phyloP scores from a whole-genome alignment of 2,888 invertebrate species.

The Parnassius smintheus region DNA sequence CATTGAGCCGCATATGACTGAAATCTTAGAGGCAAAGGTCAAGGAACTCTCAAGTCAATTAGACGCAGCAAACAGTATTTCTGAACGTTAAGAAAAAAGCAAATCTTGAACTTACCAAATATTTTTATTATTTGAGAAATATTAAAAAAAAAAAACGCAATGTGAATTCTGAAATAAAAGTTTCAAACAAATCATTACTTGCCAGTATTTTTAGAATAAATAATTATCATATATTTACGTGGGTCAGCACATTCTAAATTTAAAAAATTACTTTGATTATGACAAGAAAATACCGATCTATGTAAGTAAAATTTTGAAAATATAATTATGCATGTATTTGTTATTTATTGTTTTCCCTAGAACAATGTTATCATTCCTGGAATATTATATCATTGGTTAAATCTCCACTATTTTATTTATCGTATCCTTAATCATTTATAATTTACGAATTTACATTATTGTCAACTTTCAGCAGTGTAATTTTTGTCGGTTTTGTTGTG shows the following conservation, averaged over 20 bases:
- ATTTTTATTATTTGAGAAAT: no score
- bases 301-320: no score
- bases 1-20: slow-evolving; percentile 82
- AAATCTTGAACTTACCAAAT: no score
- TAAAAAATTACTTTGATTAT: no score
- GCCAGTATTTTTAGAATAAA: no score
- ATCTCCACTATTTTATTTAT: slow-evolving; percentile 1
- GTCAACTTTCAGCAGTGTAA: slow-evolving; percentile 63
- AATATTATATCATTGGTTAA: slow-evolving; percentile 23
- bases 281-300: no score
- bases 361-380: slow-evolving; percentile 24
- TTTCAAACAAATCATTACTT: no score
- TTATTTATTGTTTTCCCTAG: neutral
- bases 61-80: slow-evolving; percentile 44
- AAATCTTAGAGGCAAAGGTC: slow-evolving; percentile 71
- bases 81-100: slow-evolving; percentile 3
- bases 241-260: no score
- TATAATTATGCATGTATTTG: no score
- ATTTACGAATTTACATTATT: slow-evolving; percentile 26
- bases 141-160: no score
- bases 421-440: neutral
- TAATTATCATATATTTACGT: no score
- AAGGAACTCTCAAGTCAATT: slow-evolving; percentile 58
- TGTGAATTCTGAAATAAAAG: no score
- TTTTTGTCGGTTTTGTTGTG: slow-evolving; percentile 66